Evolutionary conservation across 2,113 vertebrate genomes (phyloP).

Genomic region (Mustela lutreola): DNA sequence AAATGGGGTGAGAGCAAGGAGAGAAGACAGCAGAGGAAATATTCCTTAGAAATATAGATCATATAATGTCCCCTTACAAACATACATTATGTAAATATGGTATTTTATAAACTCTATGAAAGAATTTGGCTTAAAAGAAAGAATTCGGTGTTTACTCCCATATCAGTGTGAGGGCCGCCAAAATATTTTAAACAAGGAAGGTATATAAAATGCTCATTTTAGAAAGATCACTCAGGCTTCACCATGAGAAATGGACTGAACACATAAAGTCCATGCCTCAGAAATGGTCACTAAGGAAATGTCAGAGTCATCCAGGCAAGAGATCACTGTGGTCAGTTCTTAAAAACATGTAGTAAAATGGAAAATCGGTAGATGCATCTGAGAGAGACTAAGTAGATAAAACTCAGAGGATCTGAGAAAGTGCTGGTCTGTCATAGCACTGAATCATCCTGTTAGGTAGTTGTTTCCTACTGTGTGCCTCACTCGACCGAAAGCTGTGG

Average conservation of each 20-base stretch:
- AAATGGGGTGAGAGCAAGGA: neutral
- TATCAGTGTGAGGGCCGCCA: accelerated
- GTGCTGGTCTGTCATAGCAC: neutral
- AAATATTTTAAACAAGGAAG: neutral
- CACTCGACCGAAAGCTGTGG: neutral
- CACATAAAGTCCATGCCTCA: neutral
- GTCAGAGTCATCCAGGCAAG: neutral
- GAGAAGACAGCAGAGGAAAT: neutral
- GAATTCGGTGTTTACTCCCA: neutral
- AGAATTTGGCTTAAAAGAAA: neutral
- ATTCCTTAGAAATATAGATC: neutral
- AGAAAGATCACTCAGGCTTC: neutral
- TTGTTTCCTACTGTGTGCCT: neutral
- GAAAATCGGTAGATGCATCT: neutral
- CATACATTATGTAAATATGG: neutral
- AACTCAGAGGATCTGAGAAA: neutral
- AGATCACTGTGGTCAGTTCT: neutral
- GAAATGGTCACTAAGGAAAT: neutral
- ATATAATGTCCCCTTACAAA: neutral
- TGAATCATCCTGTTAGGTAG: neutral
- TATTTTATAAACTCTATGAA: neutral
- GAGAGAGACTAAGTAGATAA: neutral
- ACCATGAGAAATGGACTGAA: neutral
- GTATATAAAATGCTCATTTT: neutral
- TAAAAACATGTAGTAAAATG: neutral